These are phyloP conservation scores for Ammospiza maritima DNA, from an alignment of 2,797 vertebrate genomes.

Conservation along the genomic window DNA sequence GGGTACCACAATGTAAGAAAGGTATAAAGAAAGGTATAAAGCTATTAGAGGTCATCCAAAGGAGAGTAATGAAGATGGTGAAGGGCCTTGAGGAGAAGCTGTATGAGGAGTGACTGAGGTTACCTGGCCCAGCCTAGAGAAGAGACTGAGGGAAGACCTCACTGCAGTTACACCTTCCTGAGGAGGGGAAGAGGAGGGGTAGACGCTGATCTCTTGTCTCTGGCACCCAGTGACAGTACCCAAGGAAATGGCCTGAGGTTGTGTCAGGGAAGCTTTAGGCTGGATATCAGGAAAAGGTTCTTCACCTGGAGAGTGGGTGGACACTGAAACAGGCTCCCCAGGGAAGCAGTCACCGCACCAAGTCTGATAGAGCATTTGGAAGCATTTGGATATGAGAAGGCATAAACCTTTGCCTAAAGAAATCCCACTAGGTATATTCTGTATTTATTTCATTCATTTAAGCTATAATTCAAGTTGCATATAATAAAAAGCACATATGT, in stretches of 20 bases:
- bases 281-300: not conserved
- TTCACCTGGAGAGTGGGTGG: fast-evolving
- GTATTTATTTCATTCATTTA: not conserved
- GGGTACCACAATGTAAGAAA: fast-evolving
- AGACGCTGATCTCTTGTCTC: not conserved
- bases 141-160: not conserved
- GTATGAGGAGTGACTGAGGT: not conserved
- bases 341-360: not conserved
- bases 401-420: not conserved
- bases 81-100: not conserved
- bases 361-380: no score
- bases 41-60: not conserved
- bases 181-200: not conserved
- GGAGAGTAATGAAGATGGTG: not conserved
- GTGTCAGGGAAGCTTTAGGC: not conserved
- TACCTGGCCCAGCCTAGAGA: no score
- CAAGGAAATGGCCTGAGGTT: not conserved
- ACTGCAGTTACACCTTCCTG: not conserved
- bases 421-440: not conserved
- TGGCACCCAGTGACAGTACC: not conserved
- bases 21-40: not conserved
- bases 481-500: not conserved
- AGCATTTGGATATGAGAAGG: fast-evolving
- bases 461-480: not conserved
- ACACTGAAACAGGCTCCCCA: not conserved